Evolutionary conservation across 2,888 invertebrate genomes (phyloP), one percentile per base, ranked within the genome.

Genomic region (Drosophila atripex): DNA sequence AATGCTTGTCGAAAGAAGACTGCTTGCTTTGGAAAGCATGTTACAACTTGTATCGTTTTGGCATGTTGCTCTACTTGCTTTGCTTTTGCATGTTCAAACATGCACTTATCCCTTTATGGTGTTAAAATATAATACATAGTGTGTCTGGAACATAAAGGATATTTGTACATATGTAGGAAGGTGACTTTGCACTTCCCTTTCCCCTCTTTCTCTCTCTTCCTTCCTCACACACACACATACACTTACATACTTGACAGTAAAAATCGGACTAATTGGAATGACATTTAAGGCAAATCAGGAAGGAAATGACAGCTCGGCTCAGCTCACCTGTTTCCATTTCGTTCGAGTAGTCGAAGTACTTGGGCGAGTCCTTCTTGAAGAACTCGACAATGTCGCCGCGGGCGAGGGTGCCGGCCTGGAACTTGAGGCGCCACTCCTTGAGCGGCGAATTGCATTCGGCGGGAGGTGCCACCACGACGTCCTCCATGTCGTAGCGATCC

Each of bases 351-450:
- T 89, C 89, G 49, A 91, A 90, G 78, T 89, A 92, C 70, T 90
- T 90, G 60, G 90, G 89, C 23, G 92, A 80, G 71, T 89, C 82
- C 57, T 85, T 87, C 71, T 89, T 89, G 77, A 92, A 91, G 71
- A 89, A 91, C 12, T 90, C 90, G 16, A 89, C 86, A 46, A 92
- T 86, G 69, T 91, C 91, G 45, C 76, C 83, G 64, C 88, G 82
- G 43, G 84, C 76, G 57, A 92, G 73, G 56, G 89, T 90, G 47
- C 91, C 91, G 53, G 89, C 78, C 65, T 90, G 91, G 45, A 87
- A 87, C 75, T 90, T 91, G 9, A 91, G 83, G 64, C 91, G 90
- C 92, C 92, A 92, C 76, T 91, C 90, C 80, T 92, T 92, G 12
- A 92, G 63, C 11, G 90, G 90, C 21, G 89, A 85, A 55, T 75